Evolutionary conservation across 53 echinoderm and acorn worm species (phyloP).

Genomic region (Hippasteria phrygiana): DNA sequence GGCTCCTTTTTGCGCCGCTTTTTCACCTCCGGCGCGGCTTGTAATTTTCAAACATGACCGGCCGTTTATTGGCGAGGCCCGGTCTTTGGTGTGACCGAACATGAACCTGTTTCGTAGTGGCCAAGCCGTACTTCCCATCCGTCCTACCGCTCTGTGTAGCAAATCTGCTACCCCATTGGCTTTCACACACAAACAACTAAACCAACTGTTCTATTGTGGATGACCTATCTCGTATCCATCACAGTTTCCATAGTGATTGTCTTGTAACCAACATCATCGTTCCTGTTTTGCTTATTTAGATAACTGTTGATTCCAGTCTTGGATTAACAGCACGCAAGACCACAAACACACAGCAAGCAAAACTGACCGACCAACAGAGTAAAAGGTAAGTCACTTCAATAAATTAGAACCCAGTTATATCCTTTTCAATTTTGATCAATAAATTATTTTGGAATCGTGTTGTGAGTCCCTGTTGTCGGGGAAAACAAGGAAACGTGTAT

Average conservation of each 20-base stretch:
- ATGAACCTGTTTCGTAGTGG: conserved; percentile 25
- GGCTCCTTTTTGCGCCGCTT: conserved; percentile 36
- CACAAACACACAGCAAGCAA: no score
- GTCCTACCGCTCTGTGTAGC: neutral
- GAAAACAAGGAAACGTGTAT: no score
- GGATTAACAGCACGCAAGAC: no score
- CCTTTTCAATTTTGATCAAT: no score
- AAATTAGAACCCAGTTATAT: no score
- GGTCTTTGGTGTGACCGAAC: conserved; percentile 36
- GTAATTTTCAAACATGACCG: conserved; percentile 50
- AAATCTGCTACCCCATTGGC: neutral
- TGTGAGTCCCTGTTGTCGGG: no score
- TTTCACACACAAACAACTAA: neutral
- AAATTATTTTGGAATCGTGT: no score
- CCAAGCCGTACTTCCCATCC: neutral
- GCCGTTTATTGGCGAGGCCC: neutral
- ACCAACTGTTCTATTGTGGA: neutral
- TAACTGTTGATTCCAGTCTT: no score
- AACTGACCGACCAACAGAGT: no score
- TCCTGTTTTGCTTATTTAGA: no score
- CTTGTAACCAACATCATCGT: neutral
- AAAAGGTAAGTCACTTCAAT: no score
- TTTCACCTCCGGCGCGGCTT: conserved; percentile 46
- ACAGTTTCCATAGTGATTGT: neutral
- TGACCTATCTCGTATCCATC: neutral